Conservation (phyloP, 2,797 vertebrate genomes). For the Amazona finschi region DNA sequence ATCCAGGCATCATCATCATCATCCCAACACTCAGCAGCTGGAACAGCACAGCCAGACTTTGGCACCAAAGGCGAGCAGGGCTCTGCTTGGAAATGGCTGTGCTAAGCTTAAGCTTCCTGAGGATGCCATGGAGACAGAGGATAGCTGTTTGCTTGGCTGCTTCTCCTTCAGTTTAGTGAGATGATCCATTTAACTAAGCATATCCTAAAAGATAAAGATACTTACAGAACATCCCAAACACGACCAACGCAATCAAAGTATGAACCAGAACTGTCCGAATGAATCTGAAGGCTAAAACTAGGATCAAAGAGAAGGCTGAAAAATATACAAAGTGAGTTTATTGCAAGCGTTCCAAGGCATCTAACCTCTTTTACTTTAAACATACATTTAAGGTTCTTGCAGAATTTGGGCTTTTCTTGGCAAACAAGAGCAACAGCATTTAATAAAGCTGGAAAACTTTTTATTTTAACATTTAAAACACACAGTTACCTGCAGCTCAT, state of each 20-base stretch:
- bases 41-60: not conserved
- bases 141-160: not conserved
- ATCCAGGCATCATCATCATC: not conserved
- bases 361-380: not conserved
- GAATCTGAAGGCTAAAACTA: slow-evolving; percentile 73
- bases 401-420: not conserved
- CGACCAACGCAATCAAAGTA: slow-evolving; percentile 72
- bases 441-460: not conserved
- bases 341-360: not conserved
- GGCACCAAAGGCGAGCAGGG: not conserved
- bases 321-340: not conserved
- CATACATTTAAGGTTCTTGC: not conserved
- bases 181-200: not conserved
- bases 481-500: not conserved
- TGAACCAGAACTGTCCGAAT: slow-evolving; percentile 71
- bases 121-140: not conserved
- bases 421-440: not conserved
- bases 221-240: slow-evolving; percentile 78
- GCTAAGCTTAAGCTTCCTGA: not conserved
- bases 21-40: not conserved
- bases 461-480: not conserved
- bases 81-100: not conserved
- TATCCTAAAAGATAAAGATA: slow-evolving; percentile 26
- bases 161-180: not conserved
- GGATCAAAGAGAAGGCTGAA: slow-evolving; percentile 72